Evolutionary conservation across 2,888 invertebrate genomes (phyloP), one percentile per base, ranked within the genome.

Genomic region (Lepidochrysops patricia): DNA sequence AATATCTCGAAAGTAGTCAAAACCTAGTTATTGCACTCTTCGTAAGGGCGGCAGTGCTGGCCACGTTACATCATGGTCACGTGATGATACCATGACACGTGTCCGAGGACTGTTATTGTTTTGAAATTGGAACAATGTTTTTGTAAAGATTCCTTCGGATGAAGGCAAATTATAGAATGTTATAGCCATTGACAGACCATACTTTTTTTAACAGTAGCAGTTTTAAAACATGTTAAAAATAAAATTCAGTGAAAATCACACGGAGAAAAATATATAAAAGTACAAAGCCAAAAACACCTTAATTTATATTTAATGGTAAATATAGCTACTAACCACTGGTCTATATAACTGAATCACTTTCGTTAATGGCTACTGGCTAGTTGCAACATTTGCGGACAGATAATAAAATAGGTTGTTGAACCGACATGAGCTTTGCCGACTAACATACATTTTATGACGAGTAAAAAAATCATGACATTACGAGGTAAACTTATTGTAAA

Each of bases 401-500:
- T 54, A 54, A 54, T 54, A 54, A 54, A 54, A 29, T 54, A 3
- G 54, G 29, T 32, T 54, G 32, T 32, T 54, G 27, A 54, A 54
- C 32, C 32, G 29, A 19, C 32, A 25, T 23, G 12, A 49, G 48
- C 7, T 9, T 9, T 9, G 19, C 43, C 43, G 12, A 43, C 43
- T 19, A 3, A 37, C 37, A 9, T 43, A 43, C 9, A 23, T 19
- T 43, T 43, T 43, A 43, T 43, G 9, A 12, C 19, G 43, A 19
- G 29, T 43, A 19, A 23, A 43, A 43, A 43, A 37, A 15, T 5
- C 13, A 43, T 43, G 9, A 23, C n/a, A n/a, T n/a, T n/a, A n/a
- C n/a, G n/a, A n/a, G n/a, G n/a, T n/a, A n/a, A n/a, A n/a, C n/a
- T n/a, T n/a, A n/a, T n/a, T n/a, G n/a, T n/a, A n/a, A n/a, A n/a